phyloP scores from a whole-genome alignment of 2,113 vertebrate species.

The Craseonycteris thonglongyai region DNA sequence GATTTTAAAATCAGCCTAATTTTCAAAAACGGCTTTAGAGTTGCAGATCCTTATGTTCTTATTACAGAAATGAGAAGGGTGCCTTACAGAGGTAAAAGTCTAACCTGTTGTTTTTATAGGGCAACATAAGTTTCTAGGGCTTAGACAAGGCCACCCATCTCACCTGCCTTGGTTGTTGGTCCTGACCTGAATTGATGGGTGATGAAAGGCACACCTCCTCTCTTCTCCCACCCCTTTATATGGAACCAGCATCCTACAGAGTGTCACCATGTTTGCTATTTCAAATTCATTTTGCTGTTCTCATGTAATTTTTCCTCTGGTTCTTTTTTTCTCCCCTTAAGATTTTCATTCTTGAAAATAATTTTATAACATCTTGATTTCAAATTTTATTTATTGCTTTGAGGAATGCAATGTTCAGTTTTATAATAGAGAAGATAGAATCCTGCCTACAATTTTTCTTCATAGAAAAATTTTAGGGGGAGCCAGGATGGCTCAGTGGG shows the following conservation, averaged over 20 bases:
- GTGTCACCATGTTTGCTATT: not conserved
- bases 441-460: not conserved
- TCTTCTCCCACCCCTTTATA: not conserved
- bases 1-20: conserved; percentile 6
- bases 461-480: conserved; percentile 19
- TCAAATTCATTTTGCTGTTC: not conserved
- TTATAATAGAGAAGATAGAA: not conserved
- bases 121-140: not conserved
- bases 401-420: conserved; percentile 27
- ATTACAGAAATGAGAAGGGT: not conserved
- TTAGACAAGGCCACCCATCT: not conserved
- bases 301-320: not conserved
- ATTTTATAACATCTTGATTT: conserved; percentile 5
- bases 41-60: not conserved
- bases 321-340: not conserved
- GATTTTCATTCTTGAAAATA: not conserved
- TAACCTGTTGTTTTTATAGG: not conserved
- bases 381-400: conserved; percentile 25
- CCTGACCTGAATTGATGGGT: no score
- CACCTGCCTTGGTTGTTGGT: not conserved
- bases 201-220: not conserved
- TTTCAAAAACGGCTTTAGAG: not conserved
- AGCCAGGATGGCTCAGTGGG: no score
- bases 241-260: rapidly evolving
- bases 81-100: not conserved